Base-by-base conservation (phyloP, 2,888 invertebrate species). In the Polyommatus icarus region DNA sequence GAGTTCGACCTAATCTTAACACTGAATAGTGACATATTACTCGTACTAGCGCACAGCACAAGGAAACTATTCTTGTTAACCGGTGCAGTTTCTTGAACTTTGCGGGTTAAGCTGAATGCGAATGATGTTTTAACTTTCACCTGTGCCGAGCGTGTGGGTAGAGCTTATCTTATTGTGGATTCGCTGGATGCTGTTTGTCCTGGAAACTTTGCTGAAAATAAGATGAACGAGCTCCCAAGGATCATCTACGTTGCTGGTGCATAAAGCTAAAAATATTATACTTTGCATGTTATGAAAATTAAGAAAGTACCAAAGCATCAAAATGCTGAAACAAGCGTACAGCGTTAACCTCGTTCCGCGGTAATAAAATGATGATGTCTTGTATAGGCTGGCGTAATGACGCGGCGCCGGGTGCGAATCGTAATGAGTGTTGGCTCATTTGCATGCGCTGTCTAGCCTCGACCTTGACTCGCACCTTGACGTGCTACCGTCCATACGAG, bases 351-450 rank as follows among this genome's bases (percentile, higher is more conserved):
- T 91, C 89, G 85, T 91, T 91, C 90, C 89, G 88, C 90, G 87
- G 86, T 90, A 89, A 89, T 91, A 91, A 90, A 91, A 91, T 91
- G 88, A 90, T 90, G 88, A 86, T 88, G 84, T 87, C 87, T 86
- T 86, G 85, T 87, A 86, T 88, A 85, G 89, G 88, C 87, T 84
- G 85, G 87, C 86, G 89, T 90, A 91, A 89, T 88, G 87, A 86
- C 82, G 85, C 87, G 86, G 84, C 83, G 86, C 84, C 86, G 88
- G 87, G 87, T 88, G 89, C 87, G 84, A 87, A 84, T 86, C 87
- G 90, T 92, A 92, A 92, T 91, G 91, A 92, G 88, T 93, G 92
- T 92, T 91, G 91, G 83, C 83, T 87, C 90, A 92, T 93, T 94
- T 93, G 88, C 92, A 93, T 93, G 88, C 89, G 85, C 84, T 88